Base-by-base conservation (phyloP, 2,888 invertebrate genomes). In the Ethmia dodecea region DNA sequence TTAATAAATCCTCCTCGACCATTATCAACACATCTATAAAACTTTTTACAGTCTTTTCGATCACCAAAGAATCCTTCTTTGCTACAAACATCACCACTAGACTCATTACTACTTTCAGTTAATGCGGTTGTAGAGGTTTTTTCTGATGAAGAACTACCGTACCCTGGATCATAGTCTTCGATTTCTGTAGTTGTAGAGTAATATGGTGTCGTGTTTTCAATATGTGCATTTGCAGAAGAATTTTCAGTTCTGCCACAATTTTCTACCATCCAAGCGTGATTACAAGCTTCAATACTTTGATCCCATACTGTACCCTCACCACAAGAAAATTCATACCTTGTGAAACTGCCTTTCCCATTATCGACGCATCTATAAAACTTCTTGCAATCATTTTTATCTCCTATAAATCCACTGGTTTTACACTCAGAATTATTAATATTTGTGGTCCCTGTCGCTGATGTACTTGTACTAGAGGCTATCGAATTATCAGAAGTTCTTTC, bases 11-110 rank as follows among this genome's bases (percentile, higher is more conserved):
- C 81, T 40, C 88, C 89, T 15, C 86, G 74, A 0, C 88, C 89
- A 57, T 89, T 87, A 37, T 86, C 79, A 12, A 93, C 92, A 68
- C 94, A 94, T 45, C 94, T 88, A 62, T 92, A 93, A 75, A 94
- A 94, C 62, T 91, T 92, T 40, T 86, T 89, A 57, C 94, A 94
- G 56, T 94, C 88, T 27, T 76, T 75, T 20, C 87, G 79, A 67
- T 94, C 90, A 9, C 90, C 89, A 55, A 90, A 88, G 65, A 92
- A 94, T 35, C 93, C 93, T 65, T 90, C 91, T 48, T 69, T 60
- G 11, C 63, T 69, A 56, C 92, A 91, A n/a, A 20, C 33, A 15
- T 42, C 43, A 25, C 22, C 24, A 13, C 40, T 30, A 9, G 36
- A 26, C 14, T 31, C 22, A 18, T 28, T 20, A 22, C 32, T 12